Conservation (phyloP, 2,113 vertebrate genomes). For the Delphinapterus leucas region DNA sequence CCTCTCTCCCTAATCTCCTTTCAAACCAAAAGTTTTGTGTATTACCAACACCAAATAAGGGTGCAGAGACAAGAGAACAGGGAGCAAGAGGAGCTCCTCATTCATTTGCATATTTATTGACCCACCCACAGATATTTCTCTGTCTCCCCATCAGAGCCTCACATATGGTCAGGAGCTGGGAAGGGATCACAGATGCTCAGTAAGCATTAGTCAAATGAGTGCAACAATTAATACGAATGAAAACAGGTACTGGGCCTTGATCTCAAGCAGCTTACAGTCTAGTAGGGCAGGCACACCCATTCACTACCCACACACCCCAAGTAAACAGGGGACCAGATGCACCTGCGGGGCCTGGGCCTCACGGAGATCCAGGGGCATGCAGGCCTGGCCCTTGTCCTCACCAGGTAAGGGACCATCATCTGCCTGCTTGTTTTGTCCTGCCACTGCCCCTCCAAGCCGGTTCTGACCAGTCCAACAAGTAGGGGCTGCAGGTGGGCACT, state of each 20-base stretch:
- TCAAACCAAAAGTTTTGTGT: background rate
- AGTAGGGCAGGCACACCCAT: background rate
- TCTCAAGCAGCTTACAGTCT: background rate
- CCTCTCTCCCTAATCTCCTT: background rate
- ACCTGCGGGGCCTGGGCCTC: background rate
- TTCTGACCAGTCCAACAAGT: background rate
- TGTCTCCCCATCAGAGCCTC: background rate
- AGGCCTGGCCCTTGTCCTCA: background rate
- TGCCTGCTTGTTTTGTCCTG: background rate
- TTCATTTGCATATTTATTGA: background rate
- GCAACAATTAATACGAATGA: background rate
- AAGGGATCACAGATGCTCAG: background rate
- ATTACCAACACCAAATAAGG: background rate
- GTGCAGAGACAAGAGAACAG: background rate
- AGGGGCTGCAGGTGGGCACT: background rate
- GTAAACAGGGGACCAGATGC: background rate
- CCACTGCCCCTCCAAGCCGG: background rate
- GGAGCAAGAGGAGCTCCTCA: background rate
- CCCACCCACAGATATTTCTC: background rate
- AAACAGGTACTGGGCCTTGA: background rate
- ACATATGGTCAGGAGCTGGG: background rate
- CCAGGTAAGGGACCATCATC: background rate
- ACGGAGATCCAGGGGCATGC: background rate
- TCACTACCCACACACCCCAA: background rate
- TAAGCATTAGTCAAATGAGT: background rate